Percentiles rank a stretch among this genome's conserved stretches.
Conservation (phyloP, 2,888 invertebrate genomes). For the Andricus curvator region DNA sequence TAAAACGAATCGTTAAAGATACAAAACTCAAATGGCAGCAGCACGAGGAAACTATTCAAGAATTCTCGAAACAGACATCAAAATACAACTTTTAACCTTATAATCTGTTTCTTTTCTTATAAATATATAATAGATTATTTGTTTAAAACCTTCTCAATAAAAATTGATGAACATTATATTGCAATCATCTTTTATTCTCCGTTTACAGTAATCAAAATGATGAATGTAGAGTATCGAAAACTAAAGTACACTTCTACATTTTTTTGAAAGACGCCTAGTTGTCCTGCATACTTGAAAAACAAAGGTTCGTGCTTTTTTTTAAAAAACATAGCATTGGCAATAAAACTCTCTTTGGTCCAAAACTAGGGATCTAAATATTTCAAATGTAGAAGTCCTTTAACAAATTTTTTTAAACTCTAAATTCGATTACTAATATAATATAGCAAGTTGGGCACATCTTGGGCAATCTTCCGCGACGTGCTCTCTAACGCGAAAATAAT, state of each 20-base stretch:
- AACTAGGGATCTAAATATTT: not conserved
- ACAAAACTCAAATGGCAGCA: not conserved
- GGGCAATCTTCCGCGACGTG: not conserved
- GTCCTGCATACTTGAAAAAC: not conserved
- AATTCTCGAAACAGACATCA: not conserved
- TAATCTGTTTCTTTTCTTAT: not conserved
- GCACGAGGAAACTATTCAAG: conserved; percentile 14
- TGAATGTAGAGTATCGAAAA: not conserved
- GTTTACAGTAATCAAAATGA: not conserved
- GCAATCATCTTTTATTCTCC: not conserved
- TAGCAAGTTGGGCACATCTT: not conserved
- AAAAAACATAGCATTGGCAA: not conserved
- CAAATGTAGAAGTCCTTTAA: not conserved
- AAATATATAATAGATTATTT: not conserved
- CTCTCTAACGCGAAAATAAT: no score
- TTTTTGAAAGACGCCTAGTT: not conserved
- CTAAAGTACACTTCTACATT: not conserved
- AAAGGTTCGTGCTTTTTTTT: not conserved
- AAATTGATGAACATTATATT: not conserved
- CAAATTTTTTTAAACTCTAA: not conserved
- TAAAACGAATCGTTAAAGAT: not conserved
- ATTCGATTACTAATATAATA: not conserved
- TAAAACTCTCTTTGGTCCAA: not conserved
- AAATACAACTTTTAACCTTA: not conserved
- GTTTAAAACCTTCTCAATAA: not conserved